phyloP scores from a whole-genome alignment of 1,140 invertebrate genomes.

The Cyclina sinensis region DNA sequence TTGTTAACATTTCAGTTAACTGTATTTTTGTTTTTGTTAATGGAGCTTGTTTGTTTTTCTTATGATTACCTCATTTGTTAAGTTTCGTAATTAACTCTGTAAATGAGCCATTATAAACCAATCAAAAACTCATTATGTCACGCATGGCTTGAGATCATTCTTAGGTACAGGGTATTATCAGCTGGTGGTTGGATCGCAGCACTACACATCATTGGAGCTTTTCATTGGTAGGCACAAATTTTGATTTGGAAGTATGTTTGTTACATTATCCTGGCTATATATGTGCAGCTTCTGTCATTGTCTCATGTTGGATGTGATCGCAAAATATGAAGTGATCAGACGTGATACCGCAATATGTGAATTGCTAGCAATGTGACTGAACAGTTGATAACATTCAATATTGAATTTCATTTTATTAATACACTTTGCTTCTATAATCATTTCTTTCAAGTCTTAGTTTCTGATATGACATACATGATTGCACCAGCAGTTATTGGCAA shows the following conservation, averaged over 20 bases:
- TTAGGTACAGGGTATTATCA: conserved; percentile 2
- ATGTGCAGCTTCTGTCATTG: conserved; percentile 2
- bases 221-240: conserved; percentile 11
- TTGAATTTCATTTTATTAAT: no score
- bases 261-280: neutral
- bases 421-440: no score
- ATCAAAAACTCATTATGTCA: conserved; percentile 16
- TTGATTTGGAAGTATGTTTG: neutral
- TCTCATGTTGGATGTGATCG: neutral
- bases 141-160: conserved; percentile 11
- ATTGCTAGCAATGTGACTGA: no score
- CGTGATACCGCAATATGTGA: no score
- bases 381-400: no score
- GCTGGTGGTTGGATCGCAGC: neutral
- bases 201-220: neutral
- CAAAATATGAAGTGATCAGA: no score
- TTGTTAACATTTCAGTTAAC: neutral
- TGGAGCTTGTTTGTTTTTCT: neutral
- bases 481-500: no score
- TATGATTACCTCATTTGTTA: conserved; percentile 19
- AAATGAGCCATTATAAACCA: neutral
- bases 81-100: conserved; percentile 2
- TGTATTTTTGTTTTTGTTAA: neutral
- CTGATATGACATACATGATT: no score
- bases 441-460: no score